Base-by-base conservation (phyloP, 1,140 invertebrate species). In the Marisa cornuarietis region DNA sequence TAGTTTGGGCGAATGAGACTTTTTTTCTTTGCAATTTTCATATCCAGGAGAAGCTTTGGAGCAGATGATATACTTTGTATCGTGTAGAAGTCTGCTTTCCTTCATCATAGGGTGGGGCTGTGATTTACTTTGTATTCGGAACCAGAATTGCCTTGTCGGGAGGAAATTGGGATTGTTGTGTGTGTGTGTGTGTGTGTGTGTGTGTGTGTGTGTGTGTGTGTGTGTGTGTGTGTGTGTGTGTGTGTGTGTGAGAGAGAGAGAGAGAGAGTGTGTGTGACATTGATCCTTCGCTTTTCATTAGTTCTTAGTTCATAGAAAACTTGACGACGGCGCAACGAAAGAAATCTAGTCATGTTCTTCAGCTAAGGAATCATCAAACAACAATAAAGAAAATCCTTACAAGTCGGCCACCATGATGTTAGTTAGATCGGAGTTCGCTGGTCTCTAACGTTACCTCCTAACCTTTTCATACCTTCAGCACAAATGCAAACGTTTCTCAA, bases 211-310 rank as follows among this genome's bases (percentile, higher is more conserved):
- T 52, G 24, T 54, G 51, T 52, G 51, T 73, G 71, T 73, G 49
- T 52, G 71, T 73, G 71, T 73, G 71, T 49, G 71, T 51, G 71
- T 4, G 49, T 9, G 71, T 52, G 16, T 52, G 71, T 22, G 71
- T 22, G 13, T 52, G 71, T 73, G 6, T 52, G 71, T 73, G 7
- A 51, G 51, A 24, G 51, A 51, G 24, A 24, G 24, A 20, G 51
- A 24, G 51, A 51, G 71, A 51, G 49, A 24, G 71, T 54, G 51
- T 61, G 26, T 51, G 71, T 22, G 71, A 51, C 13, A 22, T 14
- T 51, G 71, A 51, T 42, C 52, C 18, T 54, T n/a, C 58, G 42
- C n/a, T 7, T 22, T 54, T 51, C 26, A 54, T 73, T n/a, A 22
- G 71, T 49, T 72, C 22, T n/a, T 22, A 52, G 51, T 54, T n/a